Evolutionary conservation across 2,797 vertebrate species (phyloP), one percentile per base, ranked within the genome.

Genomic region (Remorina albescens): DNA sequence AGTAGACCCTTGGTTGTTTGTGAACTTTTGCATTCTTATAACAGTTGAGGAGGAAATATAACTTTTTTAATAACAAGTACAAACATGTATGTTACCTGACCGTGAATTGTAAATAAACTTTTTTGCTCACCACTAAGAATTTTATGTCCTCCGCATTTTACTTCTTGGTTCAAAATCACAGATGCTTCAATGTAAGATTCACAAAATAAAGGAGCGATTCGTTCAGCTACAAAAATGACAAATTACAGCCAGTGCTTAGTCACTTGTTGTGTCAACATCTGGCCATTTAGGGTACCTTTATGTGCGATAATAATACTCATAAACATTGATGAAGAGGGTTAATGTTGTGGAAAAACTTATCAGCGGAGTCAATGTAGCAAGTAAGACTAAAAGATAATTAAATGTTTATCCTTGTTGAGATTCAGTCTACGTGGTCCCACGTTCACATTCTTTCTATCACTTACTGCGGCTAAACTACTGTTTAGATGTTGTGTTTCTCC

Each of bases 81-180:
- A 41, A 46, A 25, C 25, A 46, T 74, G 50, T 53, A 46, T 57
- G 19, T 77, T 1, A 67, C 41, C 19, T 68, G 4, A 68, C 5
- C 50, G 18, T 83, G 58, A 57, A 66, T 25, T 85, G 78, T 82
- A 80, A 78, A 86, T 83, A 85, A 85, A 87, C 2, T 8, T 37
- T 42, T 59, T 57, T 56, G n/a, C n/a, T n/a, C 10, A 49, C 21
- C 46, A 61, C 7, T 18, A 37, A 41, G 2, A n/a, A 18, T 46
- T 61, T 18, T 32, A 18, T 37, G 5, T 8, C 0, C 2, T 47
- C 6, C 49, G 3, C 9, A 42, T 76, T 62, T 67, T 36, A 11
- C 46, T 49, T 36, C 8, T 6, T 25, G 4, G 21, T 21, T 37
- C 8, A 26, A 11, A 9, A 25, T 16, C 16, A 41, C 2, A 68